Evolutionary conservation across 2,797 vertebrate genomes (phyloP).

Genomic region (Sebastes trivittatus): DNA sequence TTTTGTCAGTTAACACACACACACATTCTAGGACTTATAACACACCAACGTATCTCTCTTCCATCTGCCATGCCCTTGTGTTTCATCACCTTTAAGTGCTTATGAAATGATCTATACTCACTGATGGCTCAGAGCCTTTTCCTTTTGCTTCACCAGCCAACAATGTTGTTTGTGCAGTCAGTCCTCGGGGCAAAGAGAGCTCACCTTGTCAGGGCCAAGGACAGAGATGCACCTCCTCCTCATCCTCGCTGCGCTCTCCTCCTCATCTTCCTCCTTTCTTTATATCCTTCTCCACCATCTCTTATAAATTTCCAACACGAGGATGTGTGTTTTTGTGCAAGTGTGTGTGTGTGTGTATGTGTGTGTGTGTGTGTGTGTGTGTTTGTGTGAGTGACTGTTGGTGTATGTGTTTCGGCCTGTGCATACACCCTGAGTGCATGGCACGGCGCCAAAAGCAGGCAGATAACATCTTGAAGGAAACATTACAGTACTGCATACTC

Average conservation of each 20-base stretch:
- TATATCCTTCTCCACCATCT: not conserved
- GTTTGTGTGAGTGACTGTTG: conserved; percentile 24
- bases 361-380: not conserved
- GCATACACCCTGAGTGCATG: conserved; percentile 69
- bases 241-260: not conserved
- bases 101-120: conserved; percentile 78
- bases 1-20: conserved; percentile 52
- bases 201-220: conserved; percentile 71
- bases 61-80: conserved; percentile 71
- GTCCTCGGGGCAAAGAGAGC: conserved; percentile 65
- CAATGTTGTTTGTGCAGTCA: conserved; percentile 70
- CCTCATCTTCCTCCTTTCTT: not conserved
- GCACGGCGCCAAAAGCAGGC: conserved; percentile 80
- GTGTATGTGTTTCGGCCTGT: conserved; percentile 62
- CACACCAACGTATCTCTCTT: conserved; percentile 49
- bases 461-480: conserved; percentile 95
- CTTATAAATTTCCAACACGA: not conserved
- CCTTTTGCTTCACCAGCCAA: conserved; percentile 74
- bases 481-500: conserved; percentile 91
- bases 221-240: conserved; percentile 57
- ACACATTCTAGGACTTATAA: conserved; percentile 38
- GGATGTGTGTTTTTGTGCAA: conserved; percentile 3
- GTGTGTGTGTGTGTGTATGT: not conserved
- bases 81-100: conserved; percentile 85
- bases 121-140: conserved; percentile 72